phyloP scores from a whole-genome alignment of 2,797 vertebrate genomes.

The Spea hammondii region DNA sequence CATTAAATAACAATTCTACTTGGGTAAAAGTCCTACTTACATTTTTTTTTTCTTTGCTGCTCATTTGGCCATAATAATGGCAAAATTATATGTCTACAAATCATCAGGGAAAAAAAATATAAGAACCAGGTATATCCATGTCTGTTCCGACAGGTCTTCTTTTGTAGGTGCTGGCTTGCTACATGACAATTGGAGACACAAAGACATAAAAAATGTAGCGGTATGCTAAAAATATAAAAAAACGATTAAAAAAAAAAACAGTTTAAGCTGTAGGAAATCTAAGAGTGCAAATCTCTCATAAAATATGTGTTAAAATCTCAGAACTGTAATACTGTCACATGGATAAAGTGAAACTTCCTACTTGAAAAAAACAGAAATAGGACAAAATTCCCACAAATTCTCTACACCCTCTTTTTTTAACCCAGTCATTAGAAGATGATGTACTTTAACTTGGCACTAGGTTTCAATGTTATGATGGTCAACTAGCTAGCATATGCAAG shows the following conservation, averaged over 20 bases:
- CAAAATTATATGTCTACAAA: slow-evolving; percentile 1
- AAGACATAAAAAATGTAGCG: background rate
- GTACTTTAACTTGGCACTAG: too few relatives aligned
- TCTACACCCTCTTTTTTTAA: too few relatives aligned
- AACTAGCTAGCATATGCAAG: too few relatives aligned
- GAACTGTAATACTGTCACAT: too few relatives aligned
- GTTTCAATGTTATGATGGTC: too few relatives aligned
- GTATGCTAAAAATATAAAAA: background rate
- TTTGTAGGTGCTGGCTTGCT: background rate
- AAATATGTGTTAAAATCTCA: too few relatives aligned
- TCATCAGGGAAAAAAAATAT: background rate
- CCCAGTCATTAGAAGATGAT: too few relatives aligned
- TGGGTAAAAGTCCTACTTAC: slow-evolving; percentile 4
- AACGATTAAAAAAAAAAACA: background rate
- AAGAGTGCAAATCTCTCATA: background rate
- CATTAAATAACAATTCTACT: slow-evolving; percentile 39
- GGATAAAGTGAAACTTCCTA: too few relatives aligned
- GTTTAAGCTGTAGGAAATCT: background rate
- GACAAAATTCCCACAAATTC: too few relatives aligned
- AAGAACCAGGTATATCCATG: background rate
- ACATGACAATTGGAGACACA: slow-evolving; percentile 7
- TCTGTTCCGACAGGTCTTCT: background rate
- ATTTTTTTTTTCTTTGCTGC: slow-evolving; percentile 19
- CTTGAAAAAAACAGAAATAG: too few relatives aligned
- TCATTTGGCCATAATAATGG: background rate